These are phyloP conservation scores for Parapsyche elsis DNA, from an alignment of 1,140 invertebrate species.

Conservation along the genomic window DNA sequence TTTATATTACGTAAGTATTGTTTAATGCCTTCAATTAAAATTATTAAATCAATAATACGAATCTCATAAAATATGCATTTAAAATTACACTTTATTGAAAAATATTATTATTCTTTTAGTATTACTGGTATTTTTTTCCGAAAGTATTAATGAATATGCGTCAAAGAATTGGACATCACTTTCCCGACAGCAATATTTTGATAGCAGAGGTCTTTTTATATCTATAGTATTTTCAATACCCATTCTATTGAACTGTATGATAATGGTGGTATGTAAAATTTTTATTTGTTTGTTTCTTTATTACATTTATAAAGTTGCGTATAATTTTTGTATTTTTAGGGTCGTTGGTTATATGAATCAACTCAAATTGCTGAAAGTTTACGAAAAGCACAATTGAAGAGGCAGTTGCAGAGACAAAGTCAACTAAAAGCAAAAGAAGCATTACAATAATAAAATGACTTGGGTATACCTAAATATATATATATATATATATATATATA, in stretches of 20 bases:
- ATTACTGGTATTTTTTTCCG: constrained; percentile 86
- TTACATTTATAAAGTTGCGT: constrained; percentile 26
- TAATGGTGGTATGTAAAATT: constrained; percentile 86
- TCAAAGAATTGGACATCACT: constrained; percentile 87
- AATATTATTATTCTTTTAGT: constrained; percentile 69
- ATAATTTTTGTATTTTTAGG: constrained; percentile 67
- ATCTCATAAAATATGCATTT: constrained; percentile 27
- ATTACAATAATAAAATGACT: background rate
- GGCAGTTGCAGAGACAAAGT: constrained; percentile 63
- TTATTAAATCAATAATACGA: background rate
- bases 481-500: background rate
- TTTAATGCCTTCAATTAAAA: constrained; percentile 3
- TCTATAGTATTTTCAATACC: constrained; percentile 91
- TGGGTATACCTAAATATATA: background rate
- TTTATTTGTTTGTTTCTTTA: constrained; percentile 18
- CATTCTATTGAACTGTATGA: constrained; percentile 89
- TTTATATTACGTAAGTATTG: constrained; percentile 79
- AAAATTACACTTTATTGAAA: background rate
- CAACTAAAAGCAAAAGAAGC: constrained; percentile 26
- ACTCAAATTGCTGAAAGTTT: constrained; percentile 86
- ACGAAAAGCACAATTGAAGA: constrained; percentile 80
- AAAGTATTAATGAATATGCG: constrained; percentile 88
- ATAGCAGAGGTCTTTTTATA: constrained; percentile 92
- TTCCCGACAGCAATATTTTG: constrained; percentile 92
- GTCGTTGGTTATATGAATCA: constrained; percentile 86